These are phyloP conservation scores for Cataglyphis livida DNA, from an alignment of 2,888 invertebrate species.

Conservation along the genomic window DNA sequence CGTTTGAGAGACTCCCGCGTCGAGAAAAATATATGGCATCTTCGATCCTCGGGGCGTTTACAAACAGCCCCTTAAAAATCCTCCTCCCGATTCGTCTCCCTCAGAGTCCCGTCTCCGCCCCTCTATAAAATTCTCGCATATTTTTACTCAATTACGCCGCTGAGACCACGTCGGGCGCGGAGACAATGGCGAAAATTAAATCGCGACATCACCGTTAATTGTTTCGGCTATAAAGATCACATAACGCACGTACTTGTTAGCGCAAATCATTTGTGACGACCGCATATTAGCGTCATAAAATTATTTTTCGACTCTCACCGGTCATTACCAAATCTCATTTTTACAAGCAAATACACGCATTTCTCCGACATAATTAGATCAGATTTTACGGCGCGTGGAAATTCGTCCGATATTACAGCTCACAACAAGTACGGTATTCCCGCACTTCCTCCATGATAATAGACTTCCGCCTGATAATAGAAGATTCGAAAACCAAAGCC, in stretches of 20 bases:
- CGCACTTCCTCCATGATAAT: constrained; percentile 15
- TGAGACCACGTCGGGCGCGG: constrained; percentile 52
- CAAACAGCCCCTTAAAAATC: constrained; percentile 59
- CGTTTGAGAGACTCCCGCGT: constrained; percentile 52
- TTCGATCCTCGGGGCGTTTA: constrained; percentile 65
- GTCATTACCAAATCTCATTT: neutral
- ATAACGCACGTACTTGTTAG: neutral
- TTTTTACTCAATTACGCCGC: constrained; percentile 71
- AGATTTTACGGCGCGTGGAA: constrained; percentile 7
- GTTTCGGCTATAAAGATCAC: constrained; percentile 7
- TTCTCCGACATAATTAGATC: constrained; percentile 27
- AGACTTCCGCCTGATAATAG: constrained; percentile 31
- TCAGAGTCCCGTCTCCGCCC: neutral
- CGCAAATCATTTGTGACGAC: neutral
- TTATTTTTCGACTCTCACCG: neutral
- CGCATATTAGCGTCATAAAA: neutral
- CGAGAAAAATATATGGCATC: constrained; percentile 53
- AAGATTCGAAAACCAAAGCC: constrained; percentile 63
- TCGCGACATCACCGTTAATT: constrained; percentile 63
- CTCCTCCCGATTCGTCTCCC: constrained; percentile 44
- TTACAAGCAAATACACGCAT: neutral
- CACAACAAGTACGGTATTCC: constrained; percentile 29
- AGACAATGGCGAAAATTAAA: constrained; percentile 69
- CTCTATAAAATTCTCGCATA: constrained; percentile 63
- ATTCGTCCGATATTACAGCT: constrained; percentile 33